Base-by-base conservation (phyloP, 2,797 vertebrate species). In the Smutsia temminckii region DNA sequence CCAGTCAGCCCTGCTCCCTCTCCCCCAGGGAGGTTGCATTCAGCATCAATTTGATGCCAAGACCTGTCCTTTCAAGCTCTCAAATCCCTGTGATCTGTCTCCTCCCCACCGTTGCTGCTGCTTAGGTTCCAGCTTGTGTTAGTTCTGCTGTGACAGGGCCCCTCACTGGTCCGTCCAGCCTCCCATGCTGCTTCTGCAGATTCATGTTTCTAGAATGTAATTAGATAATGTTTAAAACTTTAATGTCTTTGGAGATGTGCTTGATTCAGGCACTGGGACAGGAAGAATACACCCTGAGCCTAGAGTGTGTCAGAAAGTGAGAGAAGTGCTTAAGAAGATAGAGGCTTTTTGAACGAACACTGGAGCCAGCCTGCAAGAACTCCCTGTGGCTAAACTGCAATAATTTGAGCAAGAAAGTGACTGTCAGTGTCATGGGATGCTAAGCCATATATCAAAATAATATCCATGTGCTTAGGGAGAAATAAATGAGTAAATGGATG, bases 121-220 rank as follows among this genome's bases (percentile, higher is more conserved):
- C 63, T 57, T 23, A 29, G 13, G 23, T 37, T 32, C 81, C 6
- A 13, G 51, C 85, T 42, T 10, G 8, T 57, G 2, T n/a, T 40
- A 14, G 49, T 79, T 40, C 64, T 29, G 40, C 16, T 32, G 75
- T 71, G 59, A 8, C 10, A 27, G 37, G 40, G 18, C 55, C 42
- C 72, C 49, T 57, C 11, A 23, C 68, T 93, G 86, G 77, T 72
- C 34, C 7, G 5, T 51, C 72, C 29, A 27, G 40, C 71, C 66
- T 92, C 81, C 89, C 25, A 69, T 51, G 9, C 78, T 46, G 74
- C 87, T 83, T 80, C 71, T 0, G 2, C 57, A 68, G 61, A 81
- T 34, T 20, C 63, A 78, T 61, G n/a, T 37, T 92, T 96, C 85
- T 25, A 74, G 77, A 88, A 10, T 87, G 23, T 84, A 90, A 69